Conservation (phyloP, 2,888 invertebrate species). For the Glyphotaelius pellucidus region DNA sequence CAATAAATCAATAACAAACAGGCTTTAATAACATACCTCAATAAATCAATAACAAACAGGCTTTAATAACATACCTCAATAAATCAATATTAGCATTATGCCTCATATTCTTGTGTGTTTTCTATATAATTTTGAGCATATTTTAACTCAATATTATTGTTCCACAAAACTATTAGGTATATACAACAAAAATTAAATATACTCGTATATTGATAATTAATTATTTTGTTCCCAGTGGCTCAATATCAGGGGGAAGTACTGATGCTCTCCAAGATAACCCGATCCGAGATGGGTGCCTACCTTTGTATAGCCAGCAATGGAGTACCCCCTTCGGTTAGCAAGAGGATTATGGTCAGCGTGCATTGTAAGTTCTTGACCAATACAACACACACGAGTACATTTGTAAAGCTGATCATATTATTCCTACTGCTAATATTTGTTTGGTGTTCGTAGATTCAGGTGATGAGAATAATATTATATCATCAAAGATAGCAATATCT, state of each 20-base stretch:
- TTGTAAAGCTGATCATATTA: neutral
- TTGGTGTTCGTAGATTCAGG: neutral
- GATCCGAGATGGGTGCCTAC: constrained; percentile 94
- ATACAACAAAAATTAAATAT: too few species aligned
- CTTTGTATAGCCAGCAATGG: constrained; percentile 94
- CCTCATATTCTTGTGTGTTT: too few species aligned
- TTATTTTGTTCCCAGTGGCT: constrained; percentile 76
- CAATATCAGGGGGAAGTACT: constrained; percentile 87
- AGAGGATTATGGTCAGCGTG: constrained; percentile 91
- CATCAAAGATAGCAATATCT: too few species aligned
- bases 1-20: too few species aligned
- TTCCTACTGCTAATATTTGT: neutral
- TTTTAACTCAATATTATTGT: too few species aligned
- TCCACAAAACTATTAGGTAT: too few species aligned
- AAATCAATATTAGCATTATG: too few species aligned
- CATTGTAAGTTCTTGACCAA: constrained; percentile 84
- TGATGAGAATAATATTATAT: neutral
- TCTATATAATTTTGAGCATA: too few species aligned
- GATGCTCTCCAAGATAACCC: constrained; percentile 87
- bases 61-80: too few species aligned
- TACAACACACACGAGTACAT: neutral
- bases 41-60: too few species aligned
- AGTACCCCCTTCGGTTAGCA: constrained; percentile 92
- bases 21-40: too few species aligned
- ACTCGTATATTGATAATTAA: too few species aligned